Base-by-base conservation (phyloP, 2,113 vertebrate genomes). In the Boleophthalmus pectinirostris region DNA sequence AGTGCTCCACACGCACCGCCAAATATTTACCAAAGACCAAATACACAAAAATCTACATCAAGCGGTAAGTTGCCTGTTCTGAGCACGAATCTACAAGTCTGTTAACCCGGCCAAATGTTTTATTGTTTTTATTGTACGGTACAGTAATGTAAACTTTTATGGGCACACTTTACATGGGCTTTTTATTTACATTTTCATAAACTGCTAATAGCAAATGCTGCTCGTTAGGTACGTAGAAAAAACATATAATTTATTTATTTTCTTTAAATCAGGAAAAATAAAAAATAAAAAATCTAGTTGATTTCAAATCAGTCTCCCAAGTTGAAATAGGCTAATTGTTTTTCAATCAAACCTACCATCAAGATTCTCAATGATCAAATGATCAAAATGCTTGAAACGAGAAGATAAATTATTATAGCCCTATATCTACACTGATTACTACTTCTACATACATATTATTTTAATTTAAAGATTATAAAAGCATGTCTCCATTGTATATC, bases 1-100 rank as follows among this genome's bases (percentile, higher is more conserved):
- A 68, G 65, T 21, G 66, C 25, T 15, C 58, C 29, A 56, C 61
- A 72, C 57, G 72, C 75, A 69, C 71, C 78, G 47, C 68, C 74
- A 64, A 70, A 67, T 58, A 69, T 18, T 38, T 73, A 78, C 43
- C 38, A 71, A 69, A 4, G 57, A 49, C 64, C 35, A 49, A n/a
- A 29, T 53, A 11, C 65, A 75, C 47, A 51, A 57, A 3, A 76
- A 35, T 33, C 47, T 47, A 75, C 49, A 25, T 12, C 67, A 16
- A 57, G 49, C 53, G 65, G 64, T 69, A 58, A 80, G 70, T 72
- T 25, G 18, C 15, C 38, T 43, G 38, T 43, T 43, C 8, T 43
- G 10, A 43, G 38, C 38, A 8, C 10, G 38, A 4, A 29, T 43
- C 45, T 8, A 70, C 64, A 1, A 63, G n/a, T 15, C 53, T 58